These are phyloP conservation scores for Peromyscus nudipes DNA, from an alignment of 2,797 vertebrate genomes.

Conservation along the genomic window DNA sequence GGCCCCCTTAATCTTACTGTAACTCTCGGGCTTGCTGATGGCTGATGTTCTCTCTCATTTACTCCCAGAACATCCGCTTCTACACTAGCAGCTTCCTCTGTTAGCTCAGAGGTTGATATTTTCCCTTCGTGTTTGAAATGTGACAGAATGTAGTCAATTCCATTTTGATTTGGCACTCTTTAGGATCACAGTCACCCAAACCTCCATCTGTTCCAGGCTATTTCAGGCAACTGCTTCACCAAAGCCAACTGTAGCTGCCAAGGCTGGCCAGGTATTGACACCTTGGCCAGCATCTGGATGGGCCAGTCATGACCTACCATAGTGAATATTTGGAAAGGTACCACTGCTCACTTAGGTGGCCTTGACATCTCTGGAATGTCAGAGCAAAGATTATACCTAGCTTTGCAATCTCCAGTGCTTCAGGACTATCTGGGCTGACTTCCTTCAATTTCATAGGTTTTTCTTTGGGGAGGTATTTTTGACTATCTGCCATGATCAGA, in stretches of 20 bases:
- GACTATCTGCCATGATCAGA: neutral
- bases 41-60: neutral
- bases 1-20: neutral
- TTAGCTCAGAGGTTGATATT: neutral
- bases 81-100: neutral
- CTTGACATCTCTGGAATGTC: conserved; percentile 7
- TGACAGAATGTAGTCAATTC: neutral
- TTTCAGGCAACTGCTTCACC: conserved; percentile 14
- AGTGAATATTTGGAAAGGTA: conserved; percentile 46
- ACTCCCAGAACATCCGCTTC: neutral
- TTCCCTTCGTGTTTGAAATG: conserved; percentile 36
- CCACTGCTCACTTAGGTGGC: neutral
- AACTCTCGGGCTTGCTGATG: neutral
- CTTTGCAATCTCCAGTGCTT: neutral
- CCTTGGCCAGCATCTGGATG: neutral
- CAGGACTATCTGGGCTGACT: neutral
- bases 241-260: conserved; percentile 19
- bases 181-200: neutral
- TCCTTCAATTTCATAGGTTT: neutral
- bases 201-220: conserved; percentile 46
- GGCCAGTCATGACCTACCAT: neutral
- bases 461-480: conserved; percentile 24
- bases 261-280: neutral
- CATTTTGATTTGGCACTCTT: conserved; percentile 18
- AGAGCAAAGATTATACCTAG: neutral